Percentiles rank a stretch among this genome's conserved stretches.
Conservation (phyloP, 2,888 invertebrate genomes). For the Tipula confusa region DNA sequence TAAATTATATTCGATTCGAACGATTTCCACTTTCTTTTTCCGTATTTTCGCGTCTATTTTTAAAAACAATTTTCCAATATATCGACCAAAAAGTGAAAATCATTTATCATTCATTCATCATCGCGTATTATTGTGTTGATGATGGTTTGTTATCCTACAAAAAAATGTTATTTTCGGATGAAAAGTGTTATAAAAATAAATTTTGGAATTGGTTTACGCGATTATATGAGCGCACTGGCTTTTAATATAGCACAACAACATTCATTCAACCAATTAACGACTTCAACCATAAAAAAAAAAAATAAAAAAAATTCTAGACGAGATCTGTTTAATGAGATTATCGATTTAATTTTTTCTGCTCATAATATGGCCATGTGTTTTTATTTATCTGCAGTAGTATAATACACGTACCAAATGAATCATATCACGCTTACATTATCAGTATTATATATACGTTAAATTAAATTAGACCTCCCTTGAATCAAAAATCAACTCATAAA, state of each 20-base stretch:
- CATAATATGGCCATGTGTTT: not conserved
- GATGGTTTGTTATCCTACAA: not conserved
- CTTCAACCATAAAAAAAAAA: not conserved
- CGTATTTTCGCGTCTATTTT: not conserved
- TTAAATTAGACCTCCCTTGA: not conserved
- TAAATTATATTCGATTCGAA: not conserved
- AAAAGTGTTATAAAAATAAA: not conserved
- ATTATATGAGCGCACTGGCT: not conserved
- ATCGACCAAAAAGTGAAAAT: not conserved
- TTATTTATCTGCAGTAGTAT: not conserved
- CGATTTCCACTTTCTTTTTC: not conserved
- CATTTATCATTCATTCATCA: not conserved
- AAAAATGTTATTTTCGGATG: not conserved
- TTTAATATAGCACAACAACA: not conserved
- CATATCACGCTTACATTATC: not conserved
- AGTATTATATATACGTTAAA: not conserved
- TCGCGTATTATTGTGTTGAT: not conserved
- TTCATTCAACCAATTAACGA: not conserved
- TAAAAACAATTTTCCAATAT: not conserved
- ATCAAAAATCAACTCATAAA: not conserved
- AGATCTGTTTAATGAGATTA: slow-evolving; percentile 13
- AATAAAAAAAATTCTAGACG: not conserved
- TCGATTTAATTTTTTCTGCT: not conserved
- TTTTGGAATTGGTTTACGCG: not conserved
- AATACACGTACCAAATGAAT: not conserved